Evolutionary conservation across 92 coral and sea anemone species (phyloP).

Genomic region (Paragorgia papillata): DNA sequence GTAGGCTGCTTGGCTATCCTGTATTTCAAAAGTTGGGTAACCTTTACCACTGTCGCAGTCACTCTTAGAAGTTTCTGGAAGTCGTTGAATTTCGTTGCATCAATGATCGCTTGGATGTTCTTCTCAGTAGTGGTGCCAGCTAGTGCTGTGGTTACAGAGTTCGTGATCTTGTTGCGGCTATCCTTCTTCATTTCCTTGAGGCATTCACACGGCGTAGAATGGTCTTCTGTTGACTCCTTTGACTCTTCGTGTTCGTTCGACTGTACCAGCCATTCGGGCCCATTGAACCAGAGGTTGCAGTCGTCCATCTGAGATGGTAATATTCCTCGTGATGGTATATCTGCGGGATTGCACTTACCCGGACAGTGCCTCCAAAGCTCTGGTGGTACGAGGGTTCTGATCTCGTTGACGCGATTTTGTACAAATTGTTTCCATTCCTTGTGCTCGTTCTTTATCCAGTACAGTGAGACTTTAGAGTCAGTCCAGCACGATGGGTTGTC

Average conservation of each 20-base stretch:
- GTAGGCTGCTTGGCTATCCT: neutral
- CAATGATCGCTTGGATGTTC: neutral
- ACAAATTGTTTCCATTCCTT: constrained; percentile 47
- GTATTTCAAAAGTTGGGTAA: neutral
- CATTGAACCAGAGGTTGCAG: constrained; percentile 30
- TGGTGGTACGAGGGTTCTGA: constrained; percentile 20
- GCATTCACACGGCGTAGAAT: constrained; percentile 1
- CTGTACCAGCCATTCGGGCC: constrained; percentile 21
- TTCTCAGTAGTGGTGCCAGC: neutral
- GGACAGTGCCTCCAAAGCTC: constrained; percentile 20
- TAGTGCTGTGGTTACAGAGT: neutral
- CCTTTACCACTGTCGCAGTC: constrained; percentile 20
- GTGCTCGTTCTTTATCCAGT: constrained; percentile 4
- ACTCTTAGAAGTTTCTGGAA: constrained; percentile 30
- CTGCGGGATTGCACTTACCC: constrained; percentile 13
- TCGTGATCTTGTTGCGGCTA: neutral
- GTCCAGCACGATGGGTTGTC: constrained; percentile 29
- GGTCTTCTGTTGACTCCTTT: neutral
- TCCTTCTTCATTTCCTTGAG: constrained; percentile 17
- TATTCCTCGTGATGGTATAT: constrained; percentile 43
- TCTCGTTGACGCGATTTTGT: constrained; percentile 32
- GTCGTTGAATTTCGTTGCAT: constrained; percentile 6
- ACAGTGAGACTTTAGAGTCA: constrained; percentile 17
- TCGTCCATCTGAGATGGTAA: neutral
- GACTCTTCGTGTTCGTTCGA: neutral